These are phyloP conservation scores for Ischnura elegans DNA, from an alignment of 2,888 invertebrate species.

Conservation along the genomic window DNA sequence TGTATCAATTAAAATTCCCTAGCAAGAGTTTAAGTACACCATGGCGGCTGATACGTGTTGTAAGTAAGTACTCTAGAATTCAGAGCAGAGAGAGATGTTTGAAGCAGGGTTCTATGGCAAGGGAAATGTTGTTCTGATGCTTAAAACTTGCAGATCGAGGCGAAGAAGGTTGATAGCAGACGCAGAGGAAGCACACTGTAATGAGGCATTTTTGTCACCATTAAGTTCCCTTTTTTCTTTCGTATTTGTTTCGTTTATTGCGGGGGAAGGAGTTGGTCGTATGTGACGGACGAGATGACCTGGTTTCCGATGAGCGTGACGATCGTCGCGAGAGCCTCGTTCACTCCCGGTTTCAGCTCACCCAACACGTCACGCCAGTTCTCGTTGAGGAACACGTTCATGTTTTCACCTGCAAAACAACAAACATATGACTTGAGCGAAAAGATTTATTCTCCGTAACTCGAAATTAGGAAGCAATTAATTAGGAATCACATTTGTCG, in stretches of 20 bases:
- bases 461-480: no score
- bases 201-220: neutral
- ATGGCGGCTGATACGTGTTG: no score
- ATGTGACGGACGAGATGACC: constrained; percentile 49
- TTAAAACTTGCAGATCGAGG: neutral
- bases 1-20: no score
- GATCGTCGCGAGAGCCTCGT: constrained; percentile 48
- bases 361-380: constrained; percentile 67
- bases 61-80: no score
- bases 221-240: neutral
- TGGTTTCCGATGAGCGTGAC: constrained; percentile 42
- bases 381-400: constrained; percentile 69
- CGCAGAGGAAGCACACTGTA: neutral
- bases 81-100: no score
- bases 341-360: constrained; percentile 57
- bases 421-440: neutral
- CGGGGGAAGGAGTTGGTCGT: constrained; percentile 57
- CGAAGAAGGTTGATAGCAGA: neutral
- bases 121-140: no score
- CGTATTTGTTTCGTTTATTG: neutral
- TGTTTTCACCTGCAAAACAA: constrained; percentile 64
- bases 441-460: no score
- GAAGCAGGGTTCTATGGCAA: no score
- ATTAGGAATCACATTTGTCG: no score
- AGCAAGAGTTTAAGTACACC: no score